A percentile compares a stretch with the other conserved stretches of the same genome.
Conservation (phyloP, 2,113 vertebrate species). For the Chamaea fasciata region DNA sequence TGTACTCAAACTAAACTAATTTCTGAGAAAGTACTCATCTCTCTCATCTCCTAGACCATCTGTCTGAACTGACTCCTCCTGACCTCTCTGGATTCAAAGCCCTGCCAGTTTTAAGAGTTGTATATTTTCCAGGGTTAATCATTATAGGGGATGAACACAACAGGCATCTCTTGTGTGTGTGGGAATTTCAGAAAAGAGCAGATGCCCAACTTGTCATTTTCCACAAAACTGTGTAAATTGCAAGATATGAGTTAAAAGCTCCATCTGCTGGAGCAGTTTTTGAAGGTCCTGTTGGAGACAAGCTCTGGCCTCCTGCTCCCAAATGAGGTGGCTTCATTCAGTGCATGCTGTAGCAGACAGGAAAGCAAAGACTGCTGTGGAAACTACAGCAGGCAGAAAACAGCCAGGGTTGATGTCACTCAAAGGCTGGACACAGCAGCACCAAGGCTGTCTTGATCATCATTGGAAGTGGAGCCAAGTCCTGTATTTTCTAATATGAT, state of each 20-base stretch:
- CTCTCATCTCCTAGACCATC: neutral
- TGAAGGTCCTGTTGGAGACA: slow-evolving; percentile 3
- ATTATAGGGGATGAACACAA: neutral
- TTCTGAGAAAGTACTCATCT: neutral
- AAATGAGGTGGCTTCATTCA: neutral
- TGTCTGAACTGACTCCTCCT: neutral
- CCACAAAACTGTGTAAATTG: neutral
- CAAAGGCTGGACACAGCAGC: neutral
- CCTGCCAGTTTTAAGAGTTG: neutral
- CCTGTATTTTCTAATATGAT: neutral
- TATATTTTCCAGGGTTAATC: neutral
- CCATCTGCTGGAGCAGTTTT: slow-evolving; percentile 53
- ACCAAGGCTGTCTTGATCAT: neutral
- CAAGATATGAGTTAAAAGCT: slow-evolving; percentile 45
- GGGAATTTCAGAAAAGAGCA: neutral
- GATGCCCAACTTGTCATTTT: neutral
- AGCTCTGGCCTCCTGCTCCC: neutral
- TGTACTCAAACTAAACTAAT: neutral
- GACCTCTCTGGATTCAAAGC: neutral
- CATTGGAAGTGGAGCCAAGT: neutral
- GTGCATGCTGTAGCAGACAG: neutral
- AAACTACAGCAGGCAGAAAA: neutral
- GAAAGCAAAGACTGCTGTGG: neutral
- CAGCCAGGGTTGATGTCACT: neutral
- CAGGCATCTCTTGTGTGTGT: neutral